Evolutionary conservation across 2,113 vertebrate species (phyloP), one percentile per base, ranked within the genome.

Genomic region (Carlito syrichta): DNA sequence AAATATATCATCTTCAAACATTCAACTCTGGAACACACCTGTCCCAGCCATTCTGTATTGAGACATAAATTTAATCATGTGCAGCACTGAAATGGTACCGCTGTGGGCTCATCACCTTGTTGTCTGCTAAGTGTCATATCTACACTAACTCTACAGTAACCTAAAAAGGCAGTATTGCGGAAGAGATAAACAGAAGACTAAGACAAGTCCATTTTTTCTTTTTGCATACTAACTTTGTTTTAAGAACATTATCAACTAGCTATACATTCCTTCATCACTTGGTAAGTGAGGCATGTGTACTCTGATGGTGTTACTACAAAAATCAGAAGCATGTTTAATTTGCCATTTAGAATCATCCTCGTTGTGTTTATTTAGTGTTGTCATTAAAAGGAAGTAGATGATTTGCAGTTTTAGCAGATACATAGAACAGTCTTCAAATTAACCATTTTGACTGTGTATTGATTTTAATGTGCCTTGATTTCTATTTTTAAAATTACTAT

Each of bases 211-310:
- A 58, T 17, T 40, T 16, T 84, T 92, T 86, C 56, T 97, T 96
- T 30, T 7, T 78, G 92, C 50, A 95, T 32, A 78, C 96, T 97
- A 76, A 86, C 86, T 38, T 95, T 96, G 66, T 63, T 95, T 25
- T 95, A 11, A 97, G 92, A 77, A 89, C 50, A 2, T 85, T 89
- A 83, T 77, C 73, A 93, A 45, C 63, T 86, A 92, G 63, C 54
- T 95, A 56, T 91, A 38, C 22, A 95, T 97, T 62, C 19, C 79
- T 38, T 62, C 54, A 95, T 82, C 79, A 25, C 20, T 97, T 93
- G 95, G 96, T 97, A 97, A 97, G 96, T 97, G 86, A 91, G 94
- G 89, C 76, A 84, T 90, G 96, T 81, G 69, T 56, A 62, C 52
- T 52, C 32, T 68, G 50, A 77, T 52, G 45, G 38, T 66, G 30